These are phyloP conservation scores for Pristis pectinata DNA, from an alignment of 2,797 vertebrate species.

Conservation along the genomic window DNA sequence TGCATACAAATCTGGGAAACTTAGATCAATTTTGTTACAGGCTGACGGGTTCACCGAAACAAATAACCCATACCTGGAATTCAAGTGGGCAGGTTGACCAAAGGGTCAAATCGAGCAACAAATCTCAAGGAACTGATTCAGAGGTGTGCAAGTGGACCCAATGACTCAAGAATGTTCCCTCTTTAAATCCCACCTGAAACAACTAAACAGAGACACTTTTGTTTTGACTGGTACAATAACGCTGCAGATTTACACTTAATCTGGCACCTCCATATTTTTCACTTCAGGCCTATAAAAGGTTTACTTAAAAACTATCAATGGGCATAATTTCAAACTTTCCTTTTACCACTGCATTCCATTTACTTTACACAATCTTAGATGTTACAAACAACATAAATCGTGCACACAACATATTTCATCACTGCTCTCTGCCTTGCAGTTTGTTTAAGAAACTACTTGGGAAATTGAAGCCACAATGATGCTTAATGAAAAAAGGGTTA, in stretches of 20 bases:
- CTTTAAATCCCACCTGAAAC: too few relatives aligned
- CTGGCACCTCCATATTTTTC: background rate
- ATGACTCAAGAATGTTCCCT: background rate
- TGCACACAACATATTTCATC: background rate
- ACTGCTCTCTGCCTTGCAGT: background rate
- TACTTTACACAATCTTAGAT: conserved; percentile 7
- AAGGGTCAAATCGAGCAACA: background rate
- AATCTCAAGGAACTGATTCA: background rate
- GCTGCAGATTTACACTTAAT: background rate
- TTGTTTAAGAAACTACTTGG: background rate
- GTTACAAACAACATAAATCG: background rate
- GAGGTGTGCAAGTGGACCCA: background rate
- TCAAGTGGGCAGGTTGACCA: background rate
- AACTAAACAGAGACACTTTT: background rate
- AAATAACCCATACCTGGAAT: background rate
- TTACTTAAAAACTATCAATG: background rate
- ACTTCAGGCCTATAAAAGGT: background rate
- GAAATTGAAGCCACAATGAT: background rate
- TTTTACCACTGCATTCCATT: conserved; percentile 14
- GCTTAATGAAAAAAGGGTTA: background rate
- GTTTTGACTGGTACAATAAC: background rate
- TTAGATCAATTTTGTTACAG: background rate
- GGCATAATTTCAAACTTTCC: conserved; percentile 24
- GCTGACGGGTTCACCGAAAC: background rate
- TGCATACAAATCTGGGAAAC: background rate